Evolutionary conservation across 2,888 invertebrate genomes (phyloP), one percentile per base, ranked within the genome.

Genomic region (Eupithecia exiguata): DNA sequence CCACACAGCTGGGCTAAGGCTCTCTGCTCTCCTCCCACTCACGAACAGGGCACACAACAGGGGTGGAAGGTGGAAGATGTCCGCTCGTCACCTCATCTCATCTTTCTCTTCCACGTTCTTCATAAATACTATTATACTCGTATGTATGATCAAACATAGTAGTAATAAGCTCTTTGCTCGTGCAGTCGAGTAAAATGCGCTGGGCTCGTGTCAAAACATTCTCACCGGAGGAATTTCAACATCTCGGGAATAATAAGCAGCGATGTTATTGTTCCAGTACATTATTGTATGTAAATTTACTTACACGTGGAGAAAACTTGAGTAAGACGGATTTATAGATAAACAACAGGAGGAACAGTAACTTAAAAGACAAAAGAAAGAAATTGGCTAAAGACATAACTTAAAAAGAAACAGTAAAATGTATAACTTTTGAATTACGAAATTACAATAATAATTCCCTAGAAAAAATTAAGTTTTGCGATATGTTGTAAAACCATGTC

Each of bases 211-310:
- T 76, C 72, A 68, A 71, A 79, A 77, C 78, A 79, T 74, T 53
- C 67, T 58, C 71, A 43, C 71, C 36, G 67, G 43, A 21, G 77
- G 71, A 77, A 77, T 78, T 75, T 76, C 67, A 74, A 69, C 75
- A 75, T 69, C 66, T 58, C 73, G 74, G 65, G 74, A 77, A 82
- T 81, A 80, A 80, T 77, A 79, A 77, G 74, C 78, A 66, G 62
- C 66, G 71, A 75, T 79, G 79, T 83, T 81, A 79, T 80, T 80
- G 77, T 80, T 81, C 63, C 61, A 71, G 69, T 68, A 72, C 70
- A 70, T 49, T 69, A 75, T 76, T 77, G 74, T 79, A 80, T 78
- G 69, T 72, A 75, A 80, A 77, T 73, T 68, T 62, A 38, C 72
- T 68, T 78, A 78, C 80, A 82, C 82, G 80, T 83, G 83, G 75